phyloP scores from a whole-genome alignment of 1,140 invertebrate species.

The Rhagoletis pomonella region DNA sequence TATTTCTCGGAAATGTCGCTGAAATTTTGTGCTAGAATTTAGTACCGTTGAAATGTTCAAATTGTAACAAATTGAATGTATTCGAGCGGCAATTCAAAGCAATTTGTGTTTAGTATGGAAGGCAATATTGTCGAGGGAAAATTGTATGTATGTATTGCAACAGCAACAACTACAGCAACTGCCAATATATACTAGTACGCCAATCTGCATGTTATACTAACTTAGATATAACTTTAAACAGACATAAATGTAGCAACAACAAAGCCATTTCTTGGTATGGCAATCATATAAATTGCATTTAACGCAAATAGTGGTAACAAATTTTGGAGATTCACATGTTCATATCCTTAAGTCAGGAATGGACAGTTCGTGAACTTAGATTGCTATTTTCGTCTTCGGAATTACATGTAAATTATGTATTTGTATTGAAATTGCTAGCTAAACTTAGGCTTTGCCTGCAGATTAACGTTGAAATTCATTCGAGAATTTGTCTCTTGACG shows the following conservation, averaged over 20 bases:
- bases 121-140: not conserved
- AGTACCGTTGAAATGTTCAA: constrained; percentile 27
- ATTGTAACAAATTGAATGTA: not conserved
- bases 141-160: no score
- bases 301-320: not conserved
- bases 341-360: no score
- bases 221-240: no score
- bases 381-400: no score
- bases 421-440: not conserved
- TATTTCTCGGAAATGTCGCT: not conserved
- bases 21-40: not conserved
- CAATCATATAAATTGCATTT: constrained; percentile 27
- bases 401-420: not conserved
- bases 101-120: not conserved
- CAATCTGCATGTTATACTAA: no score
- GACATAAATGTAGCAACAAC: not conserved
- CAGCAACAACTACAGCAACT: no score
- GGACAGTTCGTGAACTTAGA: no score
- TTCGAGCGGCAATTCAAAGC: not conserved
- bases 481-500: no score
- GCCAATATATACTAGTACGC: no score
- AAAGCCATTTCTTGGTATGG: not conserved
- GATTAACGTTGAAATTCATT: no score
- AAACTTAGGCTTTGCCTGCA: no score
- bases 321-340: not conserved